Percentiles rank a stretch among this genome's conserved stretches.
These are phyloP conservation scores for Brotula barbata DNA, from an alignment of 2,797 vertebrate species.

Conservation along the genomic window DNA sequence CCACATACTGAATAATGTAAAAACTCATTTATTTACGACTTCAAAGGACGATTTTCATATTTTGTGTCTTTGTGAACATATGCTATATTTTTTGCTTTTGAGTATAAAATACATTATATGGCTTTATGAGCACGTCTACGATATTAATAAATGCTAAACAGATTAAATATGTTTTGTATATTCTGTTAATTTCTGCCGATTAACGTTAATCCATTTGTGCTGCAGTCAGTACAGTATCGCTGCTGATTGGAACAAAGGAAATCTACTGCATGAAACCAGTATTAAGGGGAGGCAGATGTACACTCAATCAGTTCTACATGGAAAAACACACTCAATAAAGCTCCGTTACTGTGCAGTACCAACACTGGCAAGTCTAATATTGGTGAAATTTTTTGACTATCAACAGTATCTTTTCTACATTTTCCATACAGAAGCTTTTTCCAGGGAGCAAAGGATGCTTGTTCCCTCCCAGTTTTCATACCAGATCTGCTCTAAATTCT, in stretches of 20 bases:
- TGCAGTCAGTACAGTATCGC: conserved; percentile 21
- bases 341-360: not conserved
- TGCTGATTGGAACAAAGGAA: conserved; percentile 53
- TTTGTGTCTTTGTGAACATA: conserved; percentile 1
- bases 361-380: not conserved
- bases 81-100: not conserved
- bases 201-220: conserved; percentile 14
- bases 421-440: no score
- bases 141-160: no score
- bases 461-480: conserved; percentile 2
- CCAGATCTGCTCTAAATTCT: conserved; percentile 22
- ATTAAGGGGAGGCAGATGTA: conserved; percentile 21
- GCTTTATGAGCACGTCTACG: not conserved
- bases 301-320: conserved; percentile 39
- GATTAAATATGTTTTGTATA: not conserved
- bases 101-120: not conserved
- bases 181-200: conserved; percentile 7
- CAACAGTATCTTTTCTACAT: no score
- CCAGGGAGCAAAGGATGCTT: no score
- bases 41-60: conserved; percentile 9
- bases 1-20: conserved; percentile 62
- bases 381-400: not conserved
- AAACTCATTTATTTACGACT: conserved; percentile 39
- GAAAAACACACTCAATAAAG: conserved; percentile 17
- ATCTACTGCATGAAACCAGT: conserved; percentile 5